Conservation (phyloP, 1,140 invertebrate species). For the Drosophila pallidifrons region DNA sequence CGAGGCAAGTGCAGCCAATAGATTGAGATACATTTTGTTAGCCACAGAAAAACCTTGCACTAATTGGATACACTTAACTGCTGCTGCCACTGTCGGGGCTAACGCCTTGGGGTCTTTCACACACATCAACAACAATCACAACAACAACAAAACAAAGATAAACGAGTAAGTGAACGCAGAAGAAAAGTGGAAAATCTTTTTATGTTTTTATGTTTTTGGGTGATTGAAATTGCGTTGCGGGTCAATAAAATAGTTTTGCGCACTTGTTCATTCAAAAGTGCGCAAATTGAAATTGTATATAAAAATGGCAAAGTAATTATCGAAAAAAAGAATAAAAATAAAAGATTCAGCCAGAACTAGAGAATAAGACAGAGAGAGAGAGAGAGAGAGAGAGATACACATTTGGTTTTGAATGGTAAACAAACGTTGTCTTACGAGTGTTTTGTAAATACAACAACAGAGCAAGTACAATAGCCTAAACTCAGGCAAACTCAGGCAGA, state of each 20-base stretch:
- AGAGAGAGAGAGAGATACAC: constrained; percentile 35
- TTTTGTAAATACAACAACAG: constrained; percentile 45
- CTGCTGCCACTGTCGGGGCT: constrained; percentile 2
- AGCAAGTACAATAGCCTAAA: constrained; percentile 24
- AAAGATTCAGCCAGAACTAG: constrained; percentile 20
- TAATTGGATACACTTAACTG: constrained; percentile 44
- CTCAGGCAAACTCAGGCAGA: too few relatives aligned
- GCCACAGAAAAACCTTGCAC: constrained; percentile 30
- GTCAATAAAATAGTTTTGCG: constrained; percentile 18
- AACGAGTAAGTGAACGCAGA: constrained; percentile 15
- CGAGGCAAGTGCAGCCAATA: background rate
- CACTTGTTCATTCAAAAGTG: constrained; percentile 25
- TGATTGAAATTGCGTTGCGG: constrained; percentile 24
- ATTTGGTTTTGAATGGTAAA: constrained; percentile 45
- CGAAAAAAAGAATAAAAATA: too few relatives aligned
- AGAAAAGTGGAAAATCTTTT: constrained; percentile 23
- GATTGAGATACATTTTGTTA: constrained; percentile 31
- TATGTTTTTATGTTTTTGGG: background rate
- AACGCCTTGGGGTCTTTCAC: constrained; percentile 23
- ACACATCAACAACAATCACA: too few relatives aligned
- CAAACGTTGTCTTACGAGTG: constrained; percentile 50
- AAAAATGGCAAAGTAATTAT: constrained; percentile 33
- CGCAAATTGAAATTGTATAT: constrained; percentile 32
- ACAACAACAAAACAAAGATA: background rate
- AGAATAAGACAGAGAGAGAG: constrained; percentile 9